A percentile compares a stretch with the other conserved stretches of the same genome.
These are phyloP conservation scores for Tachina fera DNA, from an alignment of 2,888 invertebrate genomes.

Conservation along the genomic window DNA sequence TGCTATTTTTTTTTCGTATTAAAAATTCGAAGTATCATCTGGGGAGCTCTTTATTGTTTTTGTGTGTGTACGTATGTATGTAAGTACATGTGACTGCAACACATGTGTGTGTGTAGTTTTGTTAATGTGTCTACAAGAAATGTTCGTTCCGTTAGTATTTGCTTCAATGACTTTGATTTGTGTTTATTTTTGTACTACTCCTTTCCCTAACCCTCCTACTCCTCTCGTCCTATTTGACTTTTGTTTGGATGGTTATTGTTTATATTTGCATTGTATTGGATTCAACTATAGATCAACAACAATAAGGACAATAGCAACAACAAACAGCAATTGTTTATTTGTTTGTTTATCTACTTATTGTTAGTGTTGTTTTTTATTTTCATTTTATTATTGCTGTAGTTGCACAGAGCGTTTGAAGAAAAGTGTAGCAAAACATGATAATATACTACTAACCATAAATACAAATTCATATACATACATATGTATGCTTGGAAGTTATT, in stretches of 20 bases:
- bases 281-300: slow-evolving; percentile 47
- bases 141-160: slow-evolving; percentile 59
- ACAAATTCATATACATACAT: slow-evolving; percentile 30
- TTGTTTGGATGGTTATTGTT: slow-evolving; percentile 50
- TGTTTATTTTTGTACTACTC: slow-evolving; percentile 48
- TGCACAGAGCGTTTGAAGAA: not conserved
- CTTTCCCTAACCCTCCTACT: not conserved
- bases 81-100: not conserved
- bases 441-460: slow-evolving; percentile 40
- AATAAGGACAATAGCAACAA: slow-evolving; percentile 30
- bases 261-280: slow-evolving; percentile 63
- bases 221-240: not conserved
- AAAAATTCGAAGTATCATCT: not conserved
- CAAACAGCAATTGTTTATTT: slow-evolving; percentile 61
- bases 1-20: too few species aligned
- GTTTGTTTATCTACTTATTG: slow-evolving; percentile 67
- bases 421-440: slow-evolving; percentile 28
- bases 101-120: slow-evolving; percentile 5
- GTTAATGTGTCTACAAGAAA: slow-evolving; percentile 28
- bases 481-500: slow-evolving; percentile 30
- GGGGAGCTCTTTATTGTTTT: not conserved
- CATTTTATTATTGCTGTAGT: slow-evolving; percentile 1
- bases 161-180: slow-evolving; percentile 73
- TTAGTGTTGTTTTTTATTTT: slow-evolving; percentile 32
- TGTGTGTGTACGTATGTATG: not conserved